These are phyloP conservation scores for Lophius americanus DNA, from an alignment of 2,797 vertebrate genomes.

Conservation along the genomic window DNA sequence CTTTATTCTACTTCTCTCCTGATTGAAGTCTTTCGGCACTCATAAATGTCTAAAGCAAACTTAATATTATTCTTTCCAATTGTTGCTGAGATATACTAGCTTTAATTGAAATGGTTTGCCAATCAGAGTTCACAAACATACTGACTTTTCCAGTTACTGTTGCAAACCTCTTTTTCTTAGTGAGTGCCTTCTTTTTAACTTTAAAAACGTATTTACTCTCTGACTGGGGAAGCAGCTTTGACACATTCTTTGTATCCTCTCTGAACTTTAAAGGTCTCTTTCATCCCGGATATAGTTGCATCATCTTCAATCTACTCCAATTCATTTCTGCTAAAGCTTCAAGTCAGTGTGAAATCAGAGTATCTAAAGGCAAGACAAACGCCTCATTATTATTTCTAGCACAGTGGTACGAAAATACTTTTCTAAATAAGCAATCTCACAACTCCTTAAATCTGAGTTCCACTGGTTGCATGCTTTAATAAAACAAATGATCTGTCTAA, in stretches of 20 bases:
- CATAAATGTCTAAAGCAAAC: too few species aligned
- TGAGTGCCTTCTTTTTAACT: too few species aligned
- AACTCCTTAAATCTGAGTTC: constrained; percentile 19
- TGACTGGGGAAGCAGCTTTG: neutral
- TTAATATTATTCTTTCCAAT: too few species aligned
- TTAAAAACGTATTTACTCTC: neutral
- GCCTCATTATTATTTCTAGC: constrained; percentile 13
- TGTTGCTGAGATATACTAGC: too few species aligned
- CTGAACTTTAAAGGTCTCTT: neutral
- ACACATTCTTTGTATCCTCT: neutral
- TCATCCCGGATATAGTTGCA: neutral
- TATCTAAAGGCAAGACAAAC: constrained; percentile 13
- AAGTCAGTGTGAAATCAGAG: constrained; percentile 1
- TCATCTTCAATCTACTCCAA: neutral
- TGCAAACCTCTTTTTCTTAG: neutral
- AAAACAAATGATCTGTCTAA: constrained; percentile 27
- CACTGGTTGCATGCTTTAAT: constrained; percentile 29
- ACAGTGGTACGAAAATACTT: neutral
- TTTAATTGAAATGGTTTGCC: neutral
- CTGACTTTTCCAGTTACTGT: neutral
- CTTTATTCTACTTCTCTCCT: too few species aligned
- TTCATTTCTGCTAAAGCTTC: neutral
- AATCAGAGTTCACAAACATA: neutral
- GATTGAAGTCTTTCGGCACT: too few species aligned
- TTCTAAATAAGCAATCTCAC: constrained; percentile 18